Percentiles rank a stretch among this genome's conserved stretches.
Evolutionary conservation across 1,140 invertebrate species (phyloP).

Genomic region (Pachypsylla venusta): DNA sequence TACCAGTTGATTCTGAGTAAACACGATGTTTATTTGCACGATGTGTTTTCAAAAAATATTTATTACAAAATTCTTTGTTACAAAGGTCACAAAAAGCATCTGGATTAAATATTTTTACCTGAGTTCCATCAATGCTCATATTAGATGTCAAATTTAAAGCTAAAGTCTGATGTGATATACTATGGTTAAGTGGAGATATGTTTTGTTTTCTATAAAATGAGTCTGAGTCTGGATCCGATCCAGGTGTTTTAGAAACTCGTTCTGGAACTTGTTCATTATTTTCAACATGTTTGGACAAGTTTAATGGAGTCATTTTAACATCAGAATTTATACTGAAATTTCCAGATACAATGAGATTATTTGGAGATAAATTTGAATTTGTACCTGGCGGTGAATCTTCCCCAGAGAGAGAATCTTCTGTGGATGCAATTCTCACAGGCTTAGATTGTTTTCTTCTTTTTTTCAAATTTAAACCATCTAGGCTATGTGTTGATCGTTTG

Average conservation of each 20-base stretch:
- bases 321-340: conserved; percentile 1
- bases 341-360: neutral
- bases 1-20: conserved; percentile 43
- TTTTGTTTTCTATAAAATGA: neutral
- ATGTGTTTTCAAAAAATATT: conserved; percentile 97
- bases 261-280: neutral
- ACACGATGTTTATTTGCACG: conserved; percentile 91
- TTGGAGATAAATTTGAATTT: neutral
- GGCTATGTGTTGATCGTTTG: conserved; percentile 4
- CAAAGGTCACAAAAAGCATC: conserved; percentile 94
- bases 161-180: neutral
- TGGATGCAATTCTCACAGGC: conserved; percentile 23
- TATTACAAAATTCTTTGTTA: conserved; percentile 99
- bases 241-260: neutral
- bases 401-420: conserved; percentile 15
- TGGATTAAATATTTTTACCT: conserved; percentile 62
- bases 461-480: conserved; percentile 21
- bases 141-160: conserved; percentile 5
- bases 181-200: neutral
- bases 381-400: neutral
- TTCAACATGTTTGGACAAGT: neutral
- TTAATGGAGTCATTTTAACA: conserved; percentile 4
- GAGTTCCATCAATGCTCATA: conserved; percentile 7
- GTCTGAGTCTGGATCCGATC: neutral
- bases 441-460: conserved; percentile 26